These are phyloP conservation scores for Cepphus grylle DNA, from an alignment of 2,113 vertebrate genomes.

Conservation along the genomic window DNA sequence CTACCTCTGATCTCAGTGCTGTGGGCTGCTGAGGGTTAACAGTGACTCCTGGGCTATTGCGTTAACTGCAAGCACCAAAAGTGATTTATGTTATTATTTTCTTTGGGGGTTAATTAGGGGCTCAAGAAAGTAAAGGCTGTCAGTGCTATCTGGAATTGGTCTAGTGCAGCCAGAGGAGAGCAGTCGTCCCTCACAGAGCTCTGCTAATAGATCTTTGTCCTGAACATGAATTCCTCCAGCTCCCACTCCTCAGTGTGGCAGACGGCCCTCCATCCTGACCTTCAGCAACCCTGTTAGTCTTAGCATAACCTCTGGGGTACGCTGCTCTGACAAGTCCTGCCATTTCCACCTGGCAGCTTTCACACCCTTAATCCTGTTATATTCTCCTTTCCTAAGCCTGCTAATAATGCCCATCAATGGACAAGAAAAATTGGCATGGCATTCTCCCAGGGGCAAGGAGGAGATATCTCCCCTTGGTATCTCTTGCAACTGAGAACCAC, in stretches of 20 bases:
- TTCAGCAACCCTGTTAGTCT: background rate
- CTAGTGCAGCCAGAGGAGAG: background rate
- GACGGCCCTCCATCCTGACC: background rate
- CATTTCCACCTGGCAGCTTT: background rate
- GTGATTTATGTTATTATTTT: constrained; percentile 68
- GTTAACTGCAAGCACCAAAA: constrained; percentile 28
- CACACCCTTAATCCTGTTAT: background rate
- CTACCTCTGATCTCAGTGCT: background rate
- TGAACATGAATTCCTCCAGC: background rate
- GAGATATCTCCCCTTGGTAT: background rate
- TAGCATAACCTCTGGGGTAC: background rate
- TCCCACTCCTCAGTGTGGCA: background rate
- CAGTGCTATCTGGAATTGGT: constrained; percentile 34
- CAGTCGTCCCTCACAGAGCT: background rate
- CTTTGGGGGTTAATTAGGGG: constrained; percentile 70
- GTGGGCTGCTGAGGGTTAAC: constrained; percentile 16
- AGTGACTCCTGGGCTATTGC: background rate
- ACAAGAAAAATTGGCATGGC: background rate
- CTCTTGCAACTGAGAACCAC: background rate
- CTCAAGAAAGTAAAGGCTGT: constrained; percentile 58
- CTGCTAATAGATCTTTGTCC: background rate
- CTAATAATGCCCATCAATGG: background rate
- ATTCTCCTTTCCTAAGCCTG: background rate
- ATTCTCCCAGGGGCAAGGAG: background rate
- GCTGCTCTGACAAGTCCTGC: background rate